Percentiles rank a stretch among this genome's conserved stretches.
Evolutionary conservation across 1,140 invertebrate species (phyloP).

Genomic region (Bilobella aurantiaca): DNA sequence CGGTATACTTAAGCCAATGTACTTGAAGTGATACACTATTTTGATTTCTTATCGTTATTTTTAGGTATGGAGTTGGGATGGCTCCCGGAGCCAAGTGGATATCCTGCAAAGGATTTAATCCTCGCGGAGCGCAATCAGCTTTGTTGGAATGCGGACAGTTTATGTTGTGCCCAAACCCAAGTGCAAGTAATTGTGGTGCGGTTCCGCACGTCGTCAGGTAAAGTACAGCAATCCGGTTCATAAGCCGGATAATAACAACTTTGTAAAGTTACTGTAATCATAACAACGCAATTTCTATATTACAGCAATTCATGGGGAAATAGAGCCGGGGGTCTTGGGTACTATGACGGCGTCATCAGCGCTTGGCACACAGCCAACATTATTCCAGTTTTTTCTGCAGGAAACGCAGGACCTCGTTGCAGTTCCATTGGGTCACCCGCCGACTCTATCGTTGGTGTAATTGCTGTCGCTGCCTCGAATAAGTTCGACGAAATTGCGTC

Average conservation of each 20-base stretch:
- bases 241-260: too few species aligned
- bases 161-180: slow-evolving; percentile 9
- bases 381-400: slow-evolving; percentile 16
- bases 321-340: neutral
- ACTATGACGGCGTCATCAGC: neutral
- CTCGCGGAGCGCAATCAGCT: neutral
- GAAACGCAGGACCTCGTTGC: slow-evolving; percentile 7
- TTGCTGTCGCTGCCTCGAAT: slow-evolving; percentile 6
- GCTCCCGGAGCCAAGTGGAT: slow-evolving; percentile 1
- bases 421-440: neutral
- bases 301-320: slow-evolving; percentile 10
- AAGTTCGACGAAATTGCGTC: neutral
- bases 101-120: neutral
- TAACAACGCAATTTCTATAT: too few species aligned
- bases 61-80: neutral
- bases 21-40: too few species aligned
- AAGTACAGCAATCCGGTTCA: too few species aligned
- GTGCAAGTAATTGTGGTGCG: neutral
- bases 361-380: neutral
- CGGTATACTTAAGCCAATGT: too few species aligned
- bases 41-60: too few species aligned
- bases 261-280: too few species aligned
- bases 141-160: slow-evolving; percentile 14
- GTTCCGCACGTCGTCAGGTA: slow-evolving; percentile 13
- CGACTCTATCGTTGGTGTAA: neutral